These are phyloP conservation scores for Parazoanthus darwini DNA, from an alignment of 92 coral and sea anemone species.

Conservation along the genomic window DNA sequence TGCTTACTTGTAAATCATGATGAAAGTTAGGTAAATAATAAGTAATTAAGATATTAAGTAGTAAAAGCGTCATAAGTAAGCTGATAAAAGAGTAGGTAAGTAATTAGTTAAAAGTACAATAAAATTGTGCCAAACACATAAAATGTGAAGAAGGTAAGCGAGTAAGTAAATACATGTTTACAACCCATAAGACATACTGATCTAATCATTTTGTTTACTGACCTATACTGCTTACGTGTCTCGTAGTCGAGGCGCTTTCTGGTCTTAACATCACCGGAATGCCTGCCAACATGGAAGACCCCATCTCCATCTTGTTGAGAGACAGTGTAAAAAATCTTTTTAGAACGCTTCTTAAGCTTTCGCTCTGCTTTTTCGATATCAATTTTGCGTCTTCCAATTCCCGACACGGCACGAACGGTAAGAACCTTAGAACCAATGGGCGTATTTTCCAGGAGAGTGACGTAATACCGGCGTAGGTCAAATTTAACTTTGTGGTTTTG, in stretches of 20 bases:
- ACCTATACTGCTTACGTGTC: conserved; percentile 68
- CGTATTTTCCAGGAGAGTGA: conserved; percentile 67
- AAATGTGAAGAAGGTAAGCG: no score
- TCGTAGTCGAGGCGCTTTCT: conserved; percentile 66
- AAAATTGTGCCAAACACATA: no score
- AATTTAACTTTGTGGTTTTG: conserved; percentile 71
- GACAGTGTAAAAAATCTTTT: conserved; percentile 62
- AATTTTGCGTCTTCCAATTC: conserved; percentile 43
- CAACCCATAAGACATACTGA: no score
- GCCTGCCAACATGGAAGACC: conserved; percentile 62
- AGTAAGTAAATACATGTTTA: no score
- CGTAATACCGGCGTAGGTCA: conserved; percentile 67
- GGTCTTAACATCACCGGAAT: conserved; percentile 63
- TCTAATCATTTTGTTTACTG: not conserved
- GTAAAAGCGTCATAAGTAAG: no score
- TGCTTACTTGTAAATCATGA: no score
- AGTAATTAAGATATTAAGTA: no score
- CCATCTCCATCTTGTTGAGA: conserved; percentile 49
- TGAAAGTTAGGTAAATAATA: no score
- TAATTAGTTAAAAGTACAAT: no score
- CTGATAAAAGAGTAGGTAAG: no score
- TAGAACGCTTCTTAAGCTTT: conserved; percentile 42
- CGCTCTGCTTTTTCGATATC: conserved; percentile 43
- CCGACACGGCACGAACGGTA: conserved; percentile 78
- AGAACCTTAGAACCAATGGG: conserved; percentile 65